A percentile compares a stretch with the other conserved stretches of the same genome.
Conservation (phyloP, 1,140 invertebrate species). For the Bombus turneri region DNA sequence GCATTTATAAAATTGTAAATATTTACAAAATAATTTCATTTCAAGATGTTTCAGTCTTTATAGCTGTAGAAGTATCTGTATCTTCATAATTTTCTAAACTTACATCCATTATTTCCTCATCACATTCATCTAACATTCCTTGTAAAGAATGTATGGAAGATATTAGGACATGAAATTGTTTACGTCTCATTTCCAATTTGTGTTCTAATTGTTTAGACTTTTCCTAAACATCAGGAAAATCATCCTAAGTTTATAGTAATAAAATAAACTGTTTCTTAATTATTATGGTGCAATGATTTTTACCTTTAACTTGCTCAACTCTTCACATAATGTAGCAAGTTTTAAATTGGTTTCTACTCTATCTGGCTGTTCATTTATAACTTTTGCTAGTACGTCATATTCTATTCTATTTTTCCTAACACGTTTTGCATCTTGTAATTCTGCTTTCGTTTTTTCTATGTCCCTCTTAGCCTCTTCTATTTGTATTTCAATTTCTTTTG, state of each 20-base stretch:
- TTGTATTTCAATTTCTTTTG: constrained; percentile 88
- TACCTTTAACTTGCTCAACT: constrained; percentile 87
- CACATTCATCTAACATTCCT: constrained; percentile 87
- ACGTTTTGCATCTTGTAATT: constrained; percentile 91
- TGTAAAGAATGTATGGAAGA: constrained; percentile 91
- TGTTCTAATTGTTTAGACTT: constrained; percentile 88
- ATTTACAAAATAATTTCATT: constrained; percentile 29
- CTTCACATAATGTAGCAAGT: constrained; percentile 88
- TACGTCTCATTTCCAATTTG: constrained; percentile 91
- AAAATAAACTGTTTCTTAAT: not conserved
- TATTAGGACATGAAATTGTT: constrained; percentile 94
- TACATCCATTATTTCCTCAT: constrained; percentile 85
- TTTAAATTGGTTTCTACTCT: constrained; percentile 91
- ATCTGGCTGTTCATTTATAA: constrained; percentile 95
- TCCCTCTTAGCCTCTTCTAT: constrained; percentile 89
- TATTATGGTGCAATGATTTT: not conserved
- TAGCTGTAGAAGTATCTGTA: constrained; percentile 68
- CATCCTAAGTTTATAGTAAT: not conserved
- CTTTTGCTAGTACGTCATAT: constrained; percentile 95
- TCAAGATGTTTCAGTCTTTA: constrained; percentile 57
- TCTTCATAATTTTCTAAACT: constrained; percentile 83
- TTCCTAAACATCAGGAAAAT: constrained; percentile 81
- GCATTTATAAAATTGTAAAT: constrained; percentile 17
- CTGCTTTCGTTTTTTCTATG: constrained; percentile 89
- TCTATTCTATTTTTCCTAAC: constrained; percentile 95